Evolutionary conservation across 2,113 vertebrate genomes (phyloP).

Genomic region (Cyprinodon tularosa): DNA sequence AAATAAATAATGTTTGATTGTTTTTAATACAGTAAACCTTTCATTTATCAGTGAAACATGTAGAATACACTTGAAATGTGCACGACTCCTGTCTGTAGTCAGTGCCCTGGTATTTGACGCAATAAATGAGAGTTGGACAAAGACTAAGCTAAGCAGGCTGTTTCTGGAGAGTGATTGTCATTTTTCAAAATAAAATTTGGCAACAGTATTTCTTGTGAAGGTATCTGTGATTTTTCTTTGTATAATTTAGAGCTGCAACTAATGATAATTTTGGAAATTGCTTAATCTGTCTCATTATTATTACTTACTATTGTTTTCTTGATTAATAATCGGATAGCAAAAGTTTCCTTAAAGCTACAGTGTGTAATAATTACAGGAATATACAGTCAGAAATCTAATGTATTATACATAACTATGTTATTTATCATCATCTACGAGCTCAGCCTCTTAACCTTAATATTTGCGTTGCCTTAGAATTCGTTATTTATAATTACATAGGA

Average conservation of each 20-base stretch:
- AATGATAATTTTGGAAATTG: neutral
- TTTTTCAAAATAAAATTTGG: slow-evolving; percentile 31
- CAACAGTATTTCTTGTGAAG: slow-evolving; percentile 24
- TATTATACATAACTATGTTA: too few relatives aligned
- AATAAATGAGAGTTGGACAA: slow-evolving; percentile 31
- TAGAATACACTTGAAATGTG: slow-evolving; percentile 16
- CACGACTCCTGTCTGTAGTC: slow-evolving; percentile 7
- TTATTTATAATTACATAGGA: too few relatives aligned
- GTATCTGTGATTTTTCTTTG: slow-evolving; percentile 23
- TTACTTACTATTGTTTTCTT: too few relatives aligned
- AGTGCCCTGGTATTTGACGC: slow-evolving; percentile 2
- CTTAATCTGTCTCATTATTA: too few relatives aligned
- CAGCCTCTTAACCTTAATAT: too few relatives aligned
- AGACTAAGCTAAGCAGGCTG: slow-evolving; percentile 2
- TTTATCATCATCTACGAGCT: too few relatives aligned
- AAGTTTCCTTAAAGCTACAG: too few relatives aligned
- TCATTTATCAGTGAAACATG: slow-evolving; percentile 18
- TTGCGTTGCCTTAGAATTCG: too few relatives aligned
- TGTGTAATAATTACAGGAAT: too few relatives aligned
- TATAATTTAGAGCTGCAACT: slow-evolving; percentile 3
- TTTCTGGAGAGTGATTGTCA: neutral
- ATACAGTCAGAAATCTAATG: too few relatives aligned
- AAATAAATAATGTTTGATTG: neutral
- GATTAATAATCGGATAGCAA: too few relatives aligned
- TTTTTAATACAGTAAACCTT: neutral